Percentiles rank a stretch among this genome's conserved stretches.
These are phyloP conservation scores for Crotalus horridus DNA, from an alignment of 2,113 vertebrate species.

Conservation along the genomic window DNA sequence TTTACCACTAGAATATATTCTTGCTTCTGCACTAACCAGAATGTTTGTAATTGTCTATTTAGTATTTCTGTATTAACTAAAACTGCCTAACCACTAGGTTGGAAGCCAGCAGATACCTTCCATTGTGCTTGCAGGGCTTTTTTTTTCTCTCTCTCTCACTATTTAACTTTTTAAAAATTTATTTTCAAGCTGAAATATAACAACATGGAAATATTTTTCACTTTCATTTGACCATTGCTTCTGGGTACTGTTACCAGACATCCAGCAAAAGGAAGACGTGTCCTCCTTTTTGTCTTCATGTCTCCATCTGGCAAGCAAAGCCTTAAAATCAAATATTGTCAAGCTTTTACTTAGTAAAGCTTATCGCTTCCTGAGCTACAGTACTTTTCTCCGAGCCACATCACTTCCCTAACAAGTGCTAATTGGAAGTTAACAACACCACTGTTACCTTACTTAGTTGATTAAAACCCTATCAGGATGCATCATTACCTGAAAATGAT, in stretches of 20 bases:
- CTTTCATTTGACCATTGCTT: neutral
- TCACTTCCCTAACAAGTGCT: neutral
- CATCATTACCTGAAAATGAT: neutral
- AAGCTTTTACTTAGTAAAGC: neutral
- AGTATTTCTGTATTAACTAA: neutral
- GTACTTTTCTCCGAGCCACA: neutral
- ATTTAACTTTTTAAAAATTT: neutral
- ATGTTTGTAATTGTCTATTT: neutral
- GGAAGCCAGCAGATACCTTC: neutral
- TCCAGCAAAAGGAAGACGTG: neutral
- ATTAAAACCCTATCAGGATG: neutral
- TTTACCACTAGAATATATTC: neutral
- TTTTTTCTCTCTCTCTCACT: neutral
- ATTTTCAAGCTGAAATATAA: neutral
- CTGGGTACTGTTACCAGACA: neutral
- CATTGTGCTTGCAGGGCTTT: neutral
- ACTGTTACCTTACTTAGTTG: neutral
- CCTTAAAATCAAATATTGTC: neutral
- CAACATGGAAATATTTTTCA: neutral
- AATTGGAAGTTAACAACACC: neutral
- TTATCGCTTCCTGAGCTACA: neutral
- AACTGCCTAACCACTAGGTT: neutral
- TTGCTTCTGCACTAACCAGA: neutral
- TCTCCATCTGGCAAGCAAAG: neutral
- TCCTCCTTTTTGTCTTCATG: neutral